phyloP scores from a whole-genome alignment of 1,140 invertebrate species.

The Ladona fulva region DNA sequence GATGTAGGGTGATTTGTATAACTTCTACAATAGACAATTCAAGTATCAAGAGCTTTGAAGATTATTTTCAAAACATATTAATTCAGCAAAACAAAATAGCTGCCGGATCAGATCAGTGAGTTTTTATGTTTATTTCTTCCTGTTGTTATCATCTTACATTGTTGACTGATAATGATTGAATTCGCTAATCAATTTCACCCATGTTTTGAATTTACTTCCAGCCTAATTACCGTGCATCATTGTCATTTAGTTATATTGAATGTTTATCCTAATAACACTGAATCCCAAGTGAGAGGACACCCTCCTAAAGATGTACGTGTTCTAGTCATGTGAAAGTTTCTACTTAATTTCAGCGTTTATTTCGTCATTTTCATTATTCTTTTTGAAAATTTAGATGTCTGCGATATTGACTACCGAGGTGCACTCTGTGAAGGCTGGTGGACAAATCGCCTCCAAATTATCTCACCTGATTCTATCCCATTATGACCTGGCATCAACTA shows the following conservation, averaged over 20 bases:
- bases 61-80: slow-evolving; percentile 68
- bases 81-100: slow-evolving; percentile 70
- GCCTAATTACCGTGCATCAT: slow-evolving; percentile 65
- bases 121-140: slow-evolving; percentile 18
- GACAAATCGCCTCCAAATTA: slow-evolving; percentile 51
- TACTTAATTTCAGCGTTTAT: slow-evolving; percentile 18
- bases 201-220: slow-evolving; percentile 35
- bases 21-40: slow-evolving; percentile 75
- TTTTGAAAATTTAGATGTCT: slow-evolving; percentile 43
- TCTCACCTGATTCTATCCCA: slow-evolving; percentile 70
- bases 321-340: slow-evolving; percentile 22
- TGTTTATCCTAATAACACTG: slow-evolving; percentile 67
- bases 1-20: slow-evolving; percentile 79
- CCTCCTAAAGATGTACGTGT: slow-evolving; percentile 47
- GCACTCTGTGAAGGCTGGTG: slow-evolving; percentile 54
- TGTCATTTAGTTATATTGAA: slow-evolving; percentile 85
- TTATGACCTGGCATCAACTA: slow-evolving; percentile 88
- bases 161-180: slow-evolving; percentile 20
- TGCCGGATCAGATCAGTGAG: slow-evolving; percentile 47
- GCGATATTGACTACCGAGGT: slow-evolving; percentile 56
- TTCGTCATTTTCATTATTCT: neutral
- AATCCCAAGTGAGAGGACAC: slow-evolving; percentile 62
- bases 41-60: slow-evolving; percentile 72
- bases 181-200: neutral
- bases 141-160: slow-evolving; percentile 26